Conservation (phyloP, 2,113 vertebrate species). For the Myrmophylax atrothorax region DNA sequence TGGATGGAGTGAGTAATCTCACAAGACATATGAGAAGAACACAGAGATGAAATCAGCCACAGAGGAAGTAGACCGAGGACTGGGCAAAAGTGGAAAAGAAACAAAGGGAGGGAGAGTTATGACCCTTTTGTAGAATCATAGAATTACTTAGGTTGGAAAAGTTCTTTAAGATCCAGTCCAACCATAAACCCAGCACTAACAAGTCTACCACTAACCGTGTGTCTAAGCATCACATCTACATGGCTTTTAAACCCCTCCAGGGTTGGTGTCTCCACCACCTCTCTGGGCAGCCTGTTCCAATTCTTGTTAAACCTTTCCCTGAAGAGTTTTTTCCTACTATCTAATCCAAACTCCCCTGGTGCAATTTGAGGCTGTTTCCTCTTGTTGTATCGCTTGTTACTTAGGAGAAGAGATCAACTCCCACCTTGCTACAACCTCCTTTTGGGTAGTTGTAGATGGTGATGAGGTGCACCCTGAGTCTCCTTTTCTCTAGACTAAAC, state of each 20-base stretch:
- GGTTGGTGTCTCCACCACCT: not conserved
- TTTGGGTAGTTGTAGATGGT: not conserved
- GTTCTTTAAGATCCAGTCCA: not conserved
- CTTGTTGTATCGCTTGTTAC: not conserved
- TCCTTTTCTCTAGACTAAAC: not conserved
- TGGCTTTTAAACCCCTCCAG: not conserved
- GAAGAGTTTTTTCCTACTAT: not conserved
- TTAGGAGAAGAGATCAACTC: not conserved
- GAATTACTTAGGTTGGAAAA: not conserved
- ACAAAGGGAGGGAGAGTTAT: not conserved
- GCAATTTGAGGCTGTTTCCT: not conserved
- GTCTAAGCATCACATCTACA: not conserved
- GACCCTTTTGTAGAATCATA: not conserved
- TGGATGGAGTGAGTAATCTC: not conserved
- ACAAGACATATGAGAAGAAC: not conserved
- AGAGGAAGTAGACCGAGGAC: not conserved
- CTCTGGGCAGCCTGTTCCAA: not conserved
- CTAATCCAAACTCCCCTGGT: not conserved
- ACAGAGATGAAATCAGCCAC: not conserved
- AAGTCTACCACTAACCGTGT: not conserved
- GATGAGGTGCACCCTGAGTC: not conserved
- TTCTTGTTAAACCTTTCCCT: not conserved
- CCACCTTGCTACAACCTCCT: not conserved
- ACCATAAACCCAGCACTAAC: not conserved
- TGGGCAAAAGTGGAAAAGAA: not conserved